Conservation (phyloP, 2,888 invertebrate genomes). For the Nesidiocoris tenuis region DNA sequence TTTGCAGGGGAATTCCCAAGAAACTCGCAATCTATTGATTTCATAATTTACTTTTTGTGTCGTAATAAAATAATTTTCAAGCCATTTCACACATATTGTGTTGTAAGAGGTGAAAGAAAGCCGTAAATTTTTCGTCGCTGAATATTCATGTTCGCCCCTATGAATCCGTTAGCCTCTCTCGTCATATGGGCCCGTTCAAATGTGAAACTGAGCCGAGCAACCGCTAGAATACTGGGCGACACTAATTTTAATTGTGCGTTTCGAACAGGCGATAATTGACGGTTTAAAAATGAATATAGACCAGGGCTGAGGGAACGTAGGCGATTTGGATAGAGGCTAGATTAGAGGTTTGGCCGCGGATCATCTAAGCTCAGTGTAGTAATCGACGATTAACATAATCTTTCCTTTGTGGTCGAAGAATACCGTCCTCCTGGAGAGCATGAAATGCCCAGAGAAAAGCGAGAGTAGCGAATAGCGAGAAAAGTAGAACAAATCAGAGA, state of each 20-base stretch:
- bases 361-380: background rate
- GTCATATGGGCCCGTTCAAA: background rate
- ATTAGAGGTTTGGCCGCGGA: background rate
- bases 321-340: background rate
- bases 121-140: background rate
- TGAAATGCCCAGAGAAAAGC: no score
- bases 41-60: no score
- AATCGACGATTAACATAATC: conserved; percentile 36
- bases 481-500: no score
- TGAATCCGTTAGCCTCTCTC: background rate
- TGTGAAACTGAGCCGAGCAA: no score
- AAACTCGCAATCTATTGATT: no score
- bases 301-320: background rate
- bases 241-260: conserved; percentile 21
- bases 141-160: background rate
- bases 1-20: no score
- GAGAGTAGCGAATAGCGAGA: no score
- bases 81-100: no score
- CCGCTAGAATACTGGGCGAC: conserved; percentile 1
- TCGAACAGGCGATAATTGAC: conserved; percentile 30
- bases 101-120: background rate
- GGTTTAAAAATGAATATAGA: conserved; percentile 37
- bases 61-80: no score
- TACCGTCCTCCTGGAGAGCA: background rate
- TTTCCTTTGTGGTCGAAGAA: conserved; percentile 18